phyloP scores from a whole-genome alignment of 2,888 invertebrate genomes.

The Euspilapteryx auroguttella region DNA sequence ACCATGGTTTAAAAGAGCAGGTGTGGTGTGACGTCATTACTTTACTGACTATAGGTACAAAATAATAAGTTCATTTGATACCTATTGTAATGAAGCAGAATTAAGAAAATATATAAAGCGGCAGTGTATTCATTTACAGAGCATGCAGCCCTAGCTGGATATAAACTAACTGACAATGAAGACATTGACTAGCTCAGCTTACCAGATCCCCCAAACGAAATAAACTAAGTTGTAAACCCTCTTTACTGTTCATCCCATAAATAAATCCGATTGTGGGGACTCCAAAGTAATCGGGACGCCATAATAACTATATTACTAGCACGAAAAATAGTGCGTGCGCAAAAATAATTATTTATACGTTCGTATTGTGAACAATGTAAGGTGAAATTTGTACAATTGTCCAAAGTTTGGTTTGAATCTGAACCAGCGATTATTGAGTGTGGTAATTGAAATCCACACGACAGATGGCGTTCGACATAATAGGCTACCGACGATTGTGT shows the following conservation, averaged over 20 bases:
- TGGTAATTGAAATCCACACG: conserved; percentile 36
- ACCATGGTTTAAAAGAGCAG: too few relatives aligned
- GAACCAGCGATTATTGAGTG: conserved; percentile 34
- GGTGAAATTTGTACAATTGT: conserved; percentile 28
- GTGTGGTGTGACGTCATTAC: too few relatives aligned
- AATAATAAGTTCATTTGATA: too few relatives aligned
- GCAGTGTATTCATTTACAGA: too few relatives aligned
- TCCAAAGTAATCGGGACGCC: conserved; percentile 12
- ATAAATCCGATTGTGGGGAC: conserved; percentile 24
- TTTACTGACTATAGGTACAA: too few relatives aligned
- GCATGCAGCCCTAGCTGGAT: too few relatives aligned
- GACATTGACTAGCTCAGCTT: neutral
- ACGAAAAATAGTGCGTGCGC: conserved; percentile 20
- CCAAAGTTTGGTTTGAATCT: conserved; percentile 13
- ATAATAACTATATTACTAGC: conserved; percentile 39
- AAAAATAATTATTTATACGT: conserved; percentile 22
- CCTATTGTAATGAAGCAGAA: too few relatives aligned
- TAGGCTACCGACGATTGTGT: conserved; percentile 7
- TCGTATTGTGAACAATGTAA: conserved; percentile 26
- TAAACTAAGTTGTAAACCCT: conserved; percentile 40
- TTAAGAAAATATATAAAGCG: too few relatives aligned
- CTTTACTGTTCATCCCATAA: conserved; percentile 46
- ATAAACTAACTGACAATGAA: too few relatives aligned
- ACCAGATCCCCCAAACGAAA: conserved; percentile 7
- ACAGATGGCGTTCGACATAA: conserved; percentile 30